These are phyloP conservation scores for Rhabdomys pumilio DNA, from an alignment of 2,797 vertebrate species.

Conservation along the genomic window DNA sequence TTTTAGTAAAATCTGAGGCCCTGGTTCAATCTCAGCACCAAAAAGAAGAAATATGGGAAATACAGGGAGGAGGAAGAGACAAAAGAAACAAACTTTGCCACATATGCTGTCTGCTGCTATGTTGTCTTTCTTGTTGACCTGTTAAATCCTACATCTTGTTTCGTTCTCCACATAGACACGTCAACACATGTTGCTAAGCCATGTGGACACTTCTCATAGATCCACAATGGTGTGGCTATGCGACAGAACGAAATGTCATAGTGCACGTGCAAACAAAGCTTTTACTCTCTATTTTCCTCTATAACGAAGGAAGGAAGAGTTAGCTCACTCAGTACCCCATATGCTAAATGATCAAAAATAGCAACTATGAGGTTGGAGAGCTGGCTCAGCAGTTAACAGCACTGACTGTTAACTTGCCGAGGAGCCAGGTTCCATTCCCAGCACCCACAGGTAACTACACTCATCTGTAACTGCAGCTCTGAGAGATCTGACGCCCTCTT, in stretches of 20 bases:
- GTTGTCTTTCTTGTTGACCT: constrained; percentile 54
- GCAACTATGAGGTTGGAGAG: background rate
- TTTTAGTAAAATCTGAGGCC: background rate
- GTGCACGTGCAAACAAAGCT: background rate
- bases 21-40: background rate
- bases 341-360: constrained; percentile 49
- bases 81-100: background rate
- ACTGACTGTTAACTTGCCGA: background rate
- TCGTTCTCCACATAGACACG: background rate
- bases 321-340: constrained; percentile 33
- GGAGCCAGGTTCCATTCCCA: background rate
- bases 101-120: background rate
- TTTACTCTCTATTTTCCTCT: background rate
- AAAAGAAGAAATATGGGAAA: background rate
- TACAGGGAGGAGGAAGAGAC: background rate
- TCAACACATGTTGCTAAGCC: background rate
- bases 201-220: background rate
- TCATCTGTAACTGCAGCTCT: no score
- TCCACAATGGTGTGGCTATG: background rate
- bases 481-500: background rate
- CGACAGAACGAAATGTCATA: constrained; percentile 42
- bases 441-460: no score
- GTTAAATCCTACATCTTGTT: constrained; percentile 33
- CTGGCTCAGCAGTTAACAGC: no score
- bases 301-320: constrained; percentile 1